Percentiles rank a stretch among this genome's conserved stretches.
These are phyloP conservation scores for Bergia puertoricense DNA, from an alignment of 92 coral and sea anemone species.

Conservation along the genomic window DNA sequence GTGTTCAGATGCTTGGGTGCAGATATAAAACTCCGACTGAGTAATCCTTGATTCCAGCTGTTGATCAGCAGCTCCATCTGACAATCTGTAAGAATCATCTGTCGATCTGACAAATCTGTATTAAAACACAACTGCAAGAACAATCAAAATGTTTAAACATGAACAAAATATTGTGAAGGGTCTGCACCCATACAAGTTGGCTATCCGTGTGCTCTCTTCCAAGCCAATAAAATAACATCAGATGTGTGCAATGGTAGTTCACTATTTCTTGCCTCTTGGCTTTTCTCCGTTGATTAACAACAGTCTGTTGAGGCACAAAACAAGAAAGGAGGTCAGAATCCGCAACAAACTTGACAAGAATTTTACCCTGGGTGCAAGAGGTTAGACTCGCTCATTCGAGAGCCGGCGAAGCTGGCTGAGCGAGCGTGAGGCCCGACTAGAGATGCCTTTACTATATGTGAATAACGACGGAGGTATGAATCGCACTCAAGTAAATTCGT, in stretches of 20 bases:
- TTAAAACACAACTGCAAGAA: neutral
- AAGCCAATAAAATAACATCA: neutral
- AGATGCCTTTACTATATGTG: conserved; percentile 8
- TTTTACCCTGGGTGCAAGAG: too few species aligned
- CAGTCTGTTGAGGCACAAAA: neutral
- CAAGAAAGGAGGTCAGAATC: neutral
- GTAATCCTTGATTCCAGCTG: too few species aligned
- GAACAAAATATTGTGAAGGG: neutral
- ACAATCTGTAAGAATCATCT: conserved; percentile 11
- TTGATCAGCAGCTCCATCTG: neutral
- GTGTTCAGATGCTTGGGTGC: too few species aligned
- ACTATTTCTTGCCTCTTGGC: neutral
- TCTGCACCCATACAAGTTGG: neutral
- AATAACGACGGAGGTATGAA: conserved; percentile 24
- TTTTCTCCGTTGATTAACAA: neutral
- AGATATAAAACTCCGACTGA: too few species aligned
- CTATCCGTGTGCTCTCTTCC: neutral
- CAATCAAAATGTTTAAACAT: neutral
- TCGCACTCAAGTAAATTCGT: conserved; percentile 27
- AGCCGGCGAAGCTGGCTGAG: too few species aligned
- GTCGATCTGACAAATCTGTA: conserved; percentile 16
- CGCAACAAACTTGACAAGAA: neutral
- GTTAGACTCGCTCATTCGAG: too few species aligned
- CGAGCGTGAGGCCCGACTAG: too few species aligned
- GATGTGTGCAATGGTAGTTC: neutral